phyloP scores from a whole-genome alignment of 1,140 invertebrate genomes.

The Papilio dardanus region DNA sequence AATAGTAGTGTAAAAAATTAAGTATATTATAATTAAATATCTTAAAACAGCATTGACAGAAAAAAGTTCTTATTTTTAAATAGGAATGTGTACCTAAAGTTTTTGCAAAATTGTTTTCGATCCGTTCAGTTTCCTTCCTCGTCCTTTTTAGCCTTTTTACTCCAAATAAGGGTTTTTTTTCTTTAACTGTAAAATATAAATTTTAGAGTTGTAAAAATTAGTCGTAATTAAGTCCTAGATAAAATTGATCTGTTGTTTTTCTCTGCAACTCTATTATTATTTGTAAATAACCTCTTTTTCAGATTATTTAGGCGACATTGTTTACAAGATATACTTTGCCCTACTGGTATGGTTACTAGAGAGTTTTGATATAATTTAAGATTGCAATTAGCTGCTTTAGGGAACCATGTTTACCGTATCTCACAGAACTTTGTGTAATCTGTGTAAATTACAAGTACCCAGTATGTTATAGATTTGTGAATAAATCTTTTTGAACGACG shows the following conservation, averaged over 20 bases:
- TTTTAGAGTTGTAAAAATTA: not conserved
- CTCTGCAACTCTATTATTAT: not conserved
- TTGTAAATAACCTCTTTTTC: not conserved
- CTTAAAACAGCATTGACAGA: not conserved
- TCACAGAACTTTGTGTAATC: constrained; percentile 12
- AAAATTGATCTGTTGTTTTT: not conserved
- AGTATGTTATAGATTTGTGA: constrained; percentile 29
- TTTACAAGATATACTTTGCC: not conserved
- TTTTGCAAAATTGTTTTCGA: not conserved
- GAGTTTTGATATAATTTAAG: constrained; percentile 18
- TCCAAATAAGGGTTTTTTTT: not conserved
- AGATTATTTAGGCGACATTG: not conserved
- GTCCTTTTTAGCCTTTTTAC: not conserved
- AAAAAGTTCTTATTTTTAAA: not conserved
- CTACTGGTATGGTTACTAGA: not conserved
- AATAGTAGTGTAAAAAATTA: not conserved
- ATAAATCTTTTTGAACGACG: constrained; percentile 36
- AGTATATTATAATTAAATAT: not conserved
- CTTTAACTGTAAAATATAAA: not conserved
- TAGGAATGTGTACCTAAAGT: not conserved
- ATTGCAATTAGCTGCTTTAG: not conserved
- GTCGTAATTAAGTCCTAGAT: not conserved
- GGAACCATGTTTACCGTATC: not conserved
- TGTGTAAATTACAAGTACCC: constrained; percentile 28
- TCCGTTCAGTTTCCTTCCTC: not conserved